Evolutionary conservation across 2,888 invertebrate species (phyloP).

Genomic region (Acanthosoma haemorrhoidale): DNA sequence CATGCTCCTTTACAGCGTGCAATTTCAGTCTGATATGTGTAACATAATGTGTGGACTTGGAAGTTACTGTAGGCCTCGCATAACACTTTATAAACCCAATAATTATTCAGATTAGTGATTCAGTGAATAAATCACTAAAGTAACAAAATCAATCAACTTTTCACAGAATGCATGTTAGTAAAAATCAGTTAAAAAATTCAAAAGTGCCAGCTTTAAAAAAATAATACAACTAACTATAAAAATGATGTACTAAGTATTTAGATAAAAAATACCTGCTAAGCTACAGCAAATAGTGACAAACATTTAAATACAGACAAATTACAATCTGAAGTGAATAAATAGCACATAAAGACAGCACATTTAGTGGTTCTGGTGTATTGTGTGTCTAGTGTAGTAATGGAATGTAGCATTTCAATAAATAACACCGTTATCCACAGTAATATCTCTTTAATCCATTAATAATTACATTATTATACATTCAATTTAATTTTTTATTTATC

Average conservation of each 20-base stretch:
- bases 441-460: constrained; percentile 35
- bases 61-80: no score
- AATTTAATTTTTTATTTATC: constrained; percentile 24
- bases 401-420: constrained; percentile 32
- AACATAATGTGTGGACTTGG: no score
- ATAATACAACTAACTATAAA: not conserved
- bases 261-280: not conserved
- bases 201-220: not conserved
- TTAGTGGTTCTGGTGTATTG: constrained; percentile 27
- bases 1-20: not conserved
- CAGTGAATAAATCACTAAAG: no score
- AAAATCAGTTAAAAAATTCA: not conserved
- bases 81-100: no score
- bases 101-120: no score
- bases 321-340: constrained; percentile 6
- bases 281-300: not conserved
- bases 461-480: constrained; percentile 39
- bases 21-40: no score
- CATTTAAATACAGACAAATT: not conserved
- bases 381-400: constrained; percentile 31
- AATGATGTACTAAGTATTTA: not conserved
- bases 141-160: no score
- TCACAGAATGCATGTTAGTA: no score
- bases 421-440: constrained; percentile 33
- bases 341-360: constrained; percentile 31